Base-by-base conservation (phyloP, 1,140 invertebrate species). In the Halotydeus destructor region DNA sequence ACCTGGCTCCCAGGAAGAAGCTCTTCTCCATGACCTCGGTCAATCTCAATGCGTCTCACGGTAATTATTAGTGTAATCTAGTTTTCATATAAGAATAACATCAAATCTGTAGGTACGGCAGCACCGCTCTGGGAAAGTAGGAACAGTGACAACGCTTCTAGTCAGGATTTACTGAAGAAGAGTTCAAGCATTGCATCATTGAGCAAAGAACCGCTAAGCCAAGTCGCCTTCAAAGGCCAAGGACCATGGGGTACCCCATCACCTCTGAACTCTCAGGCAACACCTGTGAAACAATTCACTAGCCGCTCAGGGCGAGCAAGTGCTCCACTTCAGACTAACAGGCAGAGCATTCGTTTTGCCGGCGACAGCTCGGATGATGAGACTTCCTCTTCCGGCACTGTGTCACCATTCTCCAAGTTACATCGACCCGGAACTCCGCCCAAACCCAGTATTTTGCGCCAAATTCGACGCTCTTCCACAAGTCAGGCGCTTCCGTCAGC, bases 401-500 rank as follows among this genome's bases (percentile, higher is more conserved):
- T 32, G 11, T 38, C 36, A 2, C n/a, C 27, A 34, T 23, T 28
- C 37, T 39, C 30, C 32, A 5, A 37, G 18, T 26, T 24, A 35
- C 2, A 23, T 34, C 23, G 47, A 5, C 47, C 47, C 8, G 38
- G 21, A 8, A 48, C 47, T 18, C 47, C 47, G 18, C 47, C 47
- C 3, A 48, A 48, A 24, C 47, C 47, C 8, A 48, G 41, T 23
- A 45, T 48, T 33, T 19, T 48, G 4, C 48, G 47, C 19, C 47
- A 48, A 22, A 46, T 48, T 27, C 30, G 47, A 12, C 47, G 47
- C 24, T 38, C 45, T 26, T 48, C 47, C 1, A 46, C 38, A 5
- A 41, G 31, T 22, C 38, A 34, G 34, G 26, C 22, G 12, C n/a
- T 39, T 19, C 27, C 21, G 9, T 19, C 21, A 22, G 24, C 27